Conservation (phyloP, 2,113 vertebrate genomes). For the Chloroceryle aenea region DNA sequence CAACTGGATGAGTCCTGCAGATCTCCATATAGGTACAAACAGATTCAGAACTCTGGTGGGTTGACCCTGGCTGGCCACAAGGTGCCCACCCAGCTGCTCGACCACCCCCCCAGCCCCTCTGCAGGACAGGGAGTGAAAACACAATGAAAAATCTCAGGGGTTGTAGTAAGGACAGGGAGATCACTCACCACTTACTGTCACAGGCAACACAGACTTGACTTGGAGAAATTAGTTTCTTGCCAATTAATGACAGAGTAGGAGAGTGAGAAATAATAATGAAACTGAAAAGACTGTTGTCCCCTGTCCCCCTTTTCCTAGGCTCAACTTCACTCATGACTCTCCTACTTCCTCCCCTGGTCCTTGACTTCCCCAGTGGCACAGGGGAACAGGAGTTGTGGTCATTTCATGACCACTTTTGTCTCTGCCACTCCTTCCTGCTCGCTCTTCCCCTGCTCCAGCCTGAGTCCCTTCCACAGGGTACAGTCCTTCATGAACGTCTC, state of each 20-base stretch:
- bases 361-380: fast-evolving
- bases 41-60: neutral
- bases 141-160: neutral
- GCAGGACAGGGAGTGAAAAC: neutral
- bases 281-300: neutral
- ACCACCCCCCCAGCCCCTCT: neutral
- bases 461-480: neutral
- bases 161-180: neutral
- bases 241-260: neutral
- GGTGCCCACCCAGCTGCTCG: neutral
- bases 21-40: neutral
- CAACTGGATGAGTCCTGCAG: neutral
- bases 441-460: neutral
- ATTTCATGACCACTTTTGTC: neutral
- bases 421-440: neutral
- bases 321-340: neutral
- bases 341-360: neutral
- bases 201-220: neutral
- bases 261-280: neutral
- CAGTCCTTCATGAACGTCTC: neutral
- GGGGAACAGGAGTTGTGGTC: neutral
- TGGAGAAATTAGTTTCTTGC: neutral
- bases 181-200: neutral
- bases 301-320: neutral
- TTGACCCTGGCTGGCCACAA: neutral